Conservation (phyloP, 92 coral and sea anemone species). For the Anthopleura xanthogrammica region DNA sequence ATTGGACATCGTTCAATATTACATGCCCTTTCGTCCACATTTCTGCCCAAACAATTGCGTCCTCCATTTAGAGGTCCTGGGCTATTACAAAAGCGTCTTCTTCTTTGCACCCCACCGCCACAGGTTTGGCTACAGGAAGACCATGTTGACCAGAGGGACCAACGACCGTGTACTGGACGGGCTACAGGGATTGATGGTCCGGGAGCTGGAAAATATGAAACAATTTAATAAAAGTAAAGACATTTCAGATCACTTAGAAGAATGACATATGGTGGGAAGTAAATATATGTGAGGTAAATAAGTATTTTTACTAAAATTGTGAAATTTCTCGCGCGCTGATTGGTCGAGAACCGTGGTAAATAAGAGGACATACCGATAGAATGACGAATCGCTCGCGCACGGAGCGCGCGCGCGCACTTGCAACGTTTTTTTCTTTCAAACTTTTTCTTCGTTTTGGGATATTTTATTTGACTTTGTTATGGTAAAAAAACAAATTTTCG, state of each 20-base stretch:
- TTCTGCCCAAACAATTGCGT: conserved; percentile 45
- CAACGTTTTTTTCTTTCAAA: too few relatives aligned
- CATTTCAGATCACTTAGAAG: background rate
- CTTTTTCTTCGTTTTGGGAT: too few relatives aligned
- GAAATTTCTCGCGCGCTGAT: too few relatives aligned
- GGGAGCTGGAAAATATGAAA: background rate
- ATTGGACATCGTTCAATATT: conserved; percentile 51
- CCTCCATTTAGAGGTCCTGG: conserved; percentile 65
- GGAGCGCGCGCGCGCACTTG: too few relatives aligned
- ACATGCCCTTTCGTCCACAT: conserved; percentile 49
- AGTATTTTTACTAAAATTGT: too few relatives aligned
- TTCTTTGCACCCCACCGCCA: conserved; percentile 57
- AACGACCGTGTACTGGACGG: conserved; percentile 59
- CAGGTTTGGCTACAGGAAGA: conserved; percentile 65
- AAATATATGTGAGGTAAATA: too few relatives aligned
- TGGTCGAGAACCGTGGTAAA: too few relatives aligned
- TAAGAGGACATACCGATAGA: too few relatives aligned
- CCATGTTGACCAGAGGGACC: conserved; percentile 79
- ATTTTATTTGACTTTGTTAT: too few relatives aligned
- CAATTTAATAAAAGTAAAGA: too few relatives aligned
- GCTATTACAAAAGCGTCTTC: conserved; percentile 51
- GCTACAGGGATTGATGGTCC: conserved; percentile 16
- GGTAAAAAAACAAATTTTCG: too few relatives aligned
- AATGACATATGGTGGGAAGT: background rate
- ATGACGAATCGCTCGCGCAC: too few relatives aligned